Evolutionary conservation across 2,113 vertebrate species (phyloP).

Genomic region (Sylvietta virens): DNA sequence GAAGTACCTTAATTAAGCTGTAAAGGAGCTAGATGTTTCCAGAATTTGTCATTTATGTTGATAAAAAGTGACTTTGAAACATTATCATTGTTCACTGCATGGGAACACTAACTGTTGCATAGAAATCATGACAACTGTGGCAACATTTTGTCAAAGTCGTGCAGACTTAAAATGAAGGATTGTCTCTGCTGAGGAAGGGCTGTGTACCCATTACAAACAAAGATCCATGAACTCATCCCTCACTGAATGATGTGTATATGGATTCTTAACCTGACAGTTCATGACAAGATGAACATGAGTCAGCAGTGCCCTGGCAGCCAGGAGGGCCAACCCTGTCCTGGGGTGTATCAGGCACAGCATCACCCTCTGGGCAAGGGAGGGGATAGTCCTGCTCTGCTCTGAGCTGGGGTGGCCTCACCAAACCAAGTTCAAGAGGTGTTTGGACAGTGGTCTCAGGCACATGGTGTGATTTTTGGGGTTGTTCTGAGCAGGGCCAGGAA

Average conservation of each 20-base stretch:
- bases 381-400: neutral
- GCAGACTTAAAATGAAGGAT: neutral
- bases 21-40: neutral
- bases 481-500: neutral
- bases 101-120: neutral
- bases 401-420: accelerated
- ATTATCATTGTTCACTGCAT: neutral
- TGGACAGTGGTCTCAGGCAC: neutral
- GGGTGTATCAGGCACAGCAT: neutral
- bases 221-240: neutral
- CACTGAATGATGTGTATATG: neutral
- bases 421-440: neutral
- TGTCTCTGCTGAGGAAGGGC: neutral
- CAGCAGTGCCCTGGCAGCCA: neutral
- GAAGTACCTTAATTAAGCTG: constrained; percentile 7
- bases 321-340: accelerated
- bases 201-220: neutral
- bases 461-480: neutral
- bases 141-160: neutral
- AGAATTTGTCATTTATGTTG: neutral
- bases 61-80: neutral
- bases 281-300: accelerated
- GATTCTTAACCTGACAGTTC: neutral
- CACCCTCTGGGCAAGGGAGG: accelerated
- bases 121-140: neutral